A percentile compares a stretch with the other conserved stretches of the same genome.
Conservation (phyloP, 2,797 vertebrate genomes). For the Propithecus perrieri region DNA sequence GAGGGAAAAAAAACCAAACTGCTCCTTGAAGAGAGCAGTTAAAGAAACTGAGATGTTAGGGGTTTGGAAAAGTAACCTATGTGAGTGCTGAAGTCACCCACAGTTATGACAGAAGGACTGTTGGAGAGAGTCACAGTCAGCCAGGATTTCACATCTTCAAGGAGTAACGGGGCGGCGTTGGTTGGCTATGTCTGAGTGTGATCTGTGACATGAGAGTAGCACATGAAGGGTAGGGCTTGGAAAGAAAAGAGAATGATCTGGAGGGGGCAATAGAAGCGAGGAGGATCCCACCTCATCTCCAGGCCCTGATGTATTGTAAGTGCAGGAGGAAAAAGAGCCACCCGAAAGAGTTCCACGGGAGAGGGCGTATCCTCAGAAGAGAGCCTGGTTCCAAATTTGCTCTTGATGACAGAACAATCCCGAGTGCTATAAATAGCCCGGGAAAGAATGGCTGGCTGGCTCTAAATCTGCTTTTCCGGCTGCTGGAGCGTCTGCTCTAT, state of each 20-base stretch:
- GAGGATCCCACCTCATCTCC: not conserved
- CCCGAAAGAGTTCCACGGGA: not conserved
- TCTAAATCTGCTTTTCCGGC: constrained; percentile 58
- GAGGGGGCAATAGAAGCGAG: not conserved
- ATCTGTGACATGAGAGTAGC: not conserved
- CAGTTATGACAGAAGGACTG: not conserved
- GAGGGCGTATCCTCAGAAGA: not conserved
- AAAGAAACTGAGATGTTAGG: not conserved
- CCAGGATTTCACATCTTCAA: not conserved
- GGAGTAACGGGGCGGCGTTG: not conserved
- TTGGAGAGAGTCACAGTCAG: not conserved
- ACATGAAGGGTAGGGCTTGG: not conserved
- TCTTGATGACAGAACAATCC: constrained; percentile 16
- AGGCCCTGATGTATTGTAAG: not conserved
- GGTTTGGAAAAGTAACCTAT: not conserved
- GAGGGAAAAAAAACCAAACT: too few species aligned
- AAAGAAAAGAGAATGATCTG: not conserved
- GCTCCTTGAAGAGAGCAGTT: not conserved
- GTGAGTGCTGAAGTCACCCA: not conserved
- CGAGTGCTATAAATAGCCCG: constrained; percentile 37
- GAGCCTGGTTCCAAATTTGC: not conserved
- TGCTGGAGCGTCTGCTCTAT: constrained; percentile 63
- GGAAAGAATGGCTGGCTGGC: constrained; percentile 59
- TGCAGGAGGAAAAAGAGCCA: not conserved
- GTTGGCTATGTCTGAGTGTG: not conserved